Evolutionary conservation across 2,113 vertebrate species (phyloP), one percentile per base, ranked within the genome.

Genomic region (Xenus cinereus): DNA sequence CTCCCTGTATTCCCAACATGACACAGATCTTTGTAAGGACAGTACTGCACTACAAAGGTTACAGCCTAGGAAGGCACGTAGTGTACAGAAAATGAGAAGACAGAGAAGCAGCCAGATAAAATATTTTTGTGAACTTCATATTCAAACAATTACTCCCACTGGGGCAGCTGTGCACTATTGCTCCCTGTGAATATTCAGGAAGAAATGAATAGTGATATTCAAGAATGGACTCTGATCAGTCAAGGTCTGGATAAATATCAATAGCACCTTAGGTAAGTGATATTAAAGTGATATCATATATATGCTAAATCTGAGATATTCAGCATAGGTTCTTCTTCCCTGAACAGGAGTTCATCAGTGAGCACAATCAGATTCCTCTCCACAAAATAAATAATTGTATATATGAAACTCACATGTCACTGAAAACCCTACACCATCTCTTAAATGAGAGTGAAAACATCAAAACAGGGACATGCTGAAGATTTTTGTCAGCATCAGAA

Each of bases 91-190:
- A 60, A 87, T 73, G 77, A 86, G 79, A 93, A 90, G 48, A 87
- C 45, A 88, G 9, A 54, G 62, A 90, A 93, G 41, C n/a, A 90
- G 76, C 75, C 92, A 96, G 85, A 71, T 24, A 80, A 95, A 96
- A 90, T 94, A 93, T 95, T 96, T 90, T 83, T 77, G 35, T 77
- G 78, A 93, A 88, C 54, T 88, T 93, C 41, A 27, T 67, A 60
- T 74, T 93, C 86, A 86, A 84, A 74, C 45, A 90, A 71, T 91
- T 92, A 87, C 43, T 85, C 81, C 66, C 54, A 86, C 79, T 37
- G 50, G 32, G 18, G n/a, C 67, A 88, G 67, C 80, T 93, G 54
- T 86, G 81, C 64, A 39, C 77, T 90, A 48, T 82, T 97, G 71
- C 32, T 75, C 87, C 48, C 53, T 66, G 48, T 79, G 60, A 90